Percentiles rank a stretch among this genome's conserved stretches.
Conservation (phyloP, 2,888 invertebrate genomes). For the Plagodis pulveraria region DNA sequence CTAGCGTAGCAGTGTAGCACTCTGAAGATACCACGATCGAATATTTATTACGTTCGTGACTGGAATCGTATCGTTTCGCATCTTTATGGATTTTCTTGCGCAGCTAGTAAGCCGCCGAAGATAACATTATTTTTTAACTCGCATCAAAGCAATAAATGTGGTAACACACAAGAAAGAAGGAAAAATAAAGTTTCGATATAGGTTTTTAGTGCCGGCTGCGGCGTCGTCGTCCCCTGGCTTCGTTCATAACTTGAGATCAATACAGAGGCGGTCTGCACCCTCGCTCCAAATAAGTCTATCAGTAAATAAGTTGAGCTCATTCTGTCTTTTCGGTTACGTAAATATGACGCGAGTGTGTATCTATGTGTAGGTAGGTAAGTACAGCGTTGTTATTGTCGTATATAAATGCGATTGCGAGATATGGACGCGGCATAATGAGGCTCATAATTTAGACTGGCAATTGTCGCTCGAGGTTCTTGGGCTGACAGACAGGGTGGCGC, state of each 20-base stretch:
- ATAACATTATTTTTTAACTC: conserved; percentile 25
- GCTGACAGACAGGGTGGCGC: conserved; percentile 65
- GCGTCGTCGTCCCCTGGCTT: conserved; percentile 42
- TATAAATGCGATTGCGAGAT: conserved; percentile 11
- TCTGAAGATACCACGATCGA: conserved; percentile 1
- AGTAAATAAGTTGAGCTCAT: conserved; percentile 19
- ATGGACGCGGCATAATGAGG: conserved; percentile 34
- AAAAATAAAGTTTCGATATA: conserved; percentile 35
- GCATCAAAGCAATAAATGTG: conserved; percentile 24
- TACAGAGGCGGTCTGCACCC: conserved; percentile 67
- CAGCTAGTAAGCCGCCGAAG: conserved; percentile 7
- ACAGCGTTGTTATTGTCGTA: conserved; percentile 14
- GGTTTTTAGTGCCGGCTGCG: conserved; percentile 53
- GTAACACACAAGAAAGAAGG: conserved; percentile 33
- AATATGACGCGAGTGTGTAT: conserved; percentile 16
- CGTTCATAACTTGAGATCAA: conserved; percentile 69
- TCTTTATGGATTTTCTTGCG: conserved; percentile 11
- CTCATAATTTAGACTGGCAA: conserved; percentile 32
- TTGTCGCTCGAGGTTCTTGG: conserved; percentile 38
- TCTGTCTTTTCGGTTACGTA: conserved; percentile 23
- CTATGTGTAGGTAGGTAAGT: neutral
- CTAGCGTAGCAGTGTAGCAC: conserved; percentile 1
- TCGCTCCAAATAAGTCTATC: conserved; percentile 41
- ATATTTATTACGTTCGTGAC: neutral
- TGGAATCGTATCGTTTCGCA: conserved; percentile 1